These are phyloP conservation scores for Corythoichthys haematopterus DNA, from an alignment of 2,113 vertebrate genomes.

Conservation along the genomic window DNA sequence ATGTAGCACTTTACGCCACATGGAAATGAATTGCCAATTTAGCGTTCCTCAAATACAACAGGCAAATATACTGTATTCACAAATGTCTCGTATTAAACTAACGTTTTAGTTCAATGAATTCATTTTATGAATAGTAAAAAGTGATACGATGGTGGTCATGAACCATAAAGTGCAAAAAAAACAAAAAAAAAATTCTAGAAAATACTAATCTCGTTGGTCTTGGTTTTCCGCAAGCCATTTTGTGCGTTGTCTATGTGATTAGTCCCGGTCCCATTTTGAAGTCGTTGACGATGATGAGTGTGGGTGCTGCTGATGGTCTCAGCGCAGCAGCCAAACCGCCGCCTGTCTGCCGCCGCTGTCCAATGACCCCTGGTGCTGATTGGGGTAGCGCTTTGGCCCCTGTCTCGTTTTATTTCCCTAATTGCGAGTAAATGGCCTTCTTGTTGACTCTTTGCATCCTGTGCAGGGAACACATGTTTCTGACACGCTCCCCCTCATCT, in stretches of 20 bases:
- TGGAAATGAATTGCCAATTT: background rate
- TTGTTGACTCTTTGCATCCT: slow-evolving; percentile 53
- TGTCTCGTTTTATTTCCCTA: slow-evolving; percentile 79
- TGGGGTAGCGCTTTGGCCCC: slow-evolving; percentile 78
- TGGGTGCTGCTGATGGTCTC: slow-evolving; percentile 10
- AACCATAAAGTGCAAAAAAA: background rate
- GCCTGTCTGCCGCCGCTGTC: slow-evolving; percentile 68
- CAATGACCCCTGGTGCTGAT: slow-evolving; percentile 86
- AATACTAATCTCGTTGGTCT: background rate
- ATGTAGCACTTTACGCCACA: background rate
- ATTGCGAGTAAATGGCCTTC: slow-evolving; percentile 57
- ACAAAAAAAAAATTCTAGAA: background rate
- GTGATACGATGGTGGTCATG: background rate
- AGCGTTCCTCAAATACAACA: background rate
- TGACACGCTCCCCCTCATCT: slow-evolving; percentile 18
- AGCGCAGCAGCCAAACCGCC: background rate
- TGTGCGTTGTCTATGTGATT: slow-evolving; percentile 2
- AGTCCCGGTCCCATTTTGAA: background rate
- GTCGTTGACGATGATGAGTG: slow-evolving; percentile 16
- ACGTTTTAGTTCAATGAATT: too few species aligned
- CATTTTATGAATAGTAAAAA: too few species aligned
- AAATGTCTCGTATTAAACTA: too few species aligned
- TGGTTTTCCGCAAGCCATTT: background rate
- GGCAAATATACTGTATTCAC: too few species aligned
- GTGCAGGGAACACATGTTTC: slow-evolving; percentile 36